phyloP scores from a whole-genome alignment of 2,888 invertebrate genomes.

The Magallana nippona region DNA sequence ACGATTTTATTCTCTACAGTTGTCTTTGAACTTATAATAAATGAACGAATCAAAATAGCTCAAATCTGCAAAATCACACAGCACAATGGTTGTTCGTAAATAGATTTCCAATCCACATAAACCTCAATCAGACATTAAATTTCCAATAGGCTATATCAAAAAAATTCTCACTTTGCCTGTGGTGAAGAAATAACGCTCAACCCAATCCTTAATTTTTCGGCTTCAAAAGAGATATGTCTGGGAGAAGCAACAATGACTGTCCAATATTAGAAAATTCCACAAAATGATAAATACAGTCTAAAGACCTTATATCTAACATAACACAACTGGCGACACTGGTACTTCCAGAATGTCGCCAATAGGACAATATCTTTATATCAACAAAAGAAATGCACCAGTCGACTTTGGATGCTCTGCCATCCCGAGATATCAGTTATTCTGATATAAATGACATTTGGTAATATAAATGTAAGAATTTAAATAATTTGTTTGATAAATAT shows the following conservation, averaged over 20 bases:
- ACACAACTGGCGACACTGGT: not conserved
- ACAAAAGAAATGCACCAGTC: conserved; percentile 1
- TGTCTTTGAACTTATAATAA: not conserved
- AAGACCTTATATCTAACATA: not conserved
- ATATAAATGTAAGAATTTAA: conserved; percentile 14
- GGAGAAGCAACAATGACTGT: not conserved
- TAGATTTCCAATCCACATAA: not conserved
- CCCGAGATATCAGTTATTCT: conserved; percentile 4
- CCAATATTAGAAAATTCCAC: not conserved
- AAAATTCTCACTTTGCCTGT: not conserved
- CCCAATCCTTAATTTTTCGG: not conserved
- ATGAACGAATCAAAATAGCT: conserved; percentile 1
- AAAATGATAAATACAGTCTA: not conserved
- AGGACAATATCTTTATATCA: conserved; percentile 1
- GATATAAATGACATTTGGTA: not conserved
- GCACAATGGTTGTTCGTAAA: not conserved
- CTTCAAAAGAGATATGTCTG: conserved; percentile 3
- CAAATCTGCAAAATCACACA: not conserved
- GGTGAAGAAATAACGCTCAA: not conserved
- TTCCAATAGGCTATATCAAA: not conserved
- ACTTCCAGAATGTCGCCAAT: conserved; percentile 16
- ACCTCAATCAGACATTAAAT: not conserved
- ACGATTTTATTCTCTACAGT: not conserved
- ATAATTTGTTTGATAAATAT: conserved; percentile 10
- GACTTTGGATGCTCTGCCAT: not conserved